Evolutionary conservation across 2,888 invertebrate species (phyloP).

Genomic region (Strigamia transsilvanica): DNA sequence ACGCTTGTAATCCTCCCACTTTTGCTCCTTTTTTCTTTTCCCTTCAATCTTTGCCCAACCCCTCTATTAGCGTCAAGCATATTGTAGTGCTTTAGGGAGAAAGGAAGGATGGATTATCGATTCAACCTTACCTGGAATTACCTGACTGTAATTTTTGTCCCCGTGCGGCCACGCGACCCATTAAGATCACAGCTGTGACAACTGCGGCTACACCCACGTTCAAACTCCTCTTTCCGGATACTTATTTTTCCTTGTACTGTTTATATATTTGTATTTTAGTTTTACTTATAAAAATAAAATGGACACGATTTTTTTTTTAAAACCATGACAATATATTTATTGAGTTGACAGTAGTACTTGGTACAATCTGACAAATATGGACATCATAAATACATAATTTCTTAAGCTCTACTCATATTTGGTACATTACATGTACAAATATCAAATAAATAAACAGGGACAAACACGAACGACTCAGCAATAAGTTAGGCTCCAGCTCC

Average conservation of each 20-base stretch:
- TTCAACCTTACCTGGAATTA: slow-evolving; percentile 20
- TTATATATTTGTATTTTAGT: background rate
- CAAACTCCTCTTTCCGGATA: background rate
- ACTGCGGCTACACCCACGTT: slow-evolving; percentile 20
- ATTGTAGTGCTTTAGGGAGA: slow-evolving; percentile 13
- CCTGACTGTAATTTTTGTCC: slow-evolving; percentile 15
- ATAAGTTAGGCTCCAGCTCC: slow-evolving; percentile 50
- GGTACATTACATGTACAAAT: slow-evolving; percentile 57
- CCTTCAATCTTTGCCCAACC: slow-evolving; percentile 20
- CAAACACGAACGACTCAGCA: slow-evolving; percentile 54
- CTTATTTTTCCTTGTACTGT: background rate
- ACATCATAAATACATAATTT: slow-evolving; percentile 57
- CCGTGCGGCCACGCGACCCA: slow-evolving; percentile 20
- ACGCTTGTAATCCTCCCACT: slow-evolving; percentile 15
- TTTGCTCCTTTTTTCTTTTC: slow-evolving; percentile 15
- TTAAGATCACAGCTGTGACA: slow-evolving; percentile 20
- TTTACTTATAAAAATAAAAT: background rate
- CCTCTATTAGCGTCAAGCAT: slow-evolving; percentile 20
- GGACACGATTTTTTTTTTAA: slow-evolving; percentile 48
- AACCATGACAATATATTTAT: slow-evolving; percentile 57
- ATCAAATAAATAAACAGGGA: slow-evolving; percentile 56
- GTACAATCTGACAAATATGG: slow-evolving; percentile 57
- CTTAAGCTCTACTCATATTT: slow-evolving; percentile 56
- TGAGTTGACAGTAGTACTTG: slow-evolving; percentile 56
- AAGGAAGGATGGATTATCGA: slow-evolving; percentile 14